phyloP scores from a whole-genome alignment of 2,113 vertebrate genomes.

The Furnarius figulus region DNA sequence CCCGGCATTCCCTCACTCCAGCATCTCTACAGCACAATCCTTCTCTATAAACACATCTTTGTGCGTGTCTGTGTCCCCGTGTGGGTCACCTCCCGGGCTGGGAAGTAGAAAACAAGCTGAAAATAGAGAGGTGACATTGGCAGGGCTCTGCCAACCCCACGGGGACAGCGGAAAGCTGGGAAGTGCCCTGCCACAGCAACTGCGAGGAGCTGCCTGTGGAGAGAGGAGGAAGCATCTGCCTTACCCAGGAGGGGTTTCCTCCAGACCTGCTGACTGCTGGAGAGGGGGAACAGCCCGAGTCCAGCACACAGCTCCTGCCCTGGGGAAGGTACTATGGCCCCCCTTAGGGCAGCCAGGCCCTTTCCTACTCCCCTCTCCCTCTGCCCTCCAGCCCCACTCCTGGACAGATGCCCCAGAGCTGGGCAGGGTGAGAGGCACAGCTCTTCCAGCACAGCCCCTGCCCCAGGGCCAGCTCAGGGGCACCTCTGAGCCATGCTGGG shows the following conservation, averaged over 20 bases:
- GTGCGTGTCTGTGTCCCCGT: neutral
- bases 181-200: neutral
- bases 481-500: accelerated
- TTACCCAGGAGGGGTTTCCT: neutral
- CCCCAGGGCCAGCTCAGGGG: neutral
- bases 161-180: neutral
- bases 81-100: neutral
- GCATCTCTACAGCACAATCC: neutral
- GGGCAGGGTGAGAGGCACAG: neutral
- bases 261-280: accelerated
- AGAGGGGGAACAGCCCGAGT: neutral
- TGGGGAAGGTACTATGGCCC: neutral
- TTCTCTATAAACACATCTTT: neutral
- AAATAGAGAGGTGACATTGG: constrained; percentile 11
- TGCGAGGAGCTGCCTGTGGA: neutral
- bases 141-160: neutral
- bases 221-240: neutral
- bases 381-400: neutral
- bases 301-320: accelerated
- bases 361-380: neutral
- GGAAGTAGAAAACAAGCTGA: neutral
- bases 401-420: accelerated
- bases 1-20: neutral
- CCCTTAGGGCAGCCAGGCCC: accelerated
- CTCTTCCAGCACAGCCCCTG: neutral